Conservation (phyloP, 2,797 vertebrate genomes). For the Acanthornis magna region DNA sequence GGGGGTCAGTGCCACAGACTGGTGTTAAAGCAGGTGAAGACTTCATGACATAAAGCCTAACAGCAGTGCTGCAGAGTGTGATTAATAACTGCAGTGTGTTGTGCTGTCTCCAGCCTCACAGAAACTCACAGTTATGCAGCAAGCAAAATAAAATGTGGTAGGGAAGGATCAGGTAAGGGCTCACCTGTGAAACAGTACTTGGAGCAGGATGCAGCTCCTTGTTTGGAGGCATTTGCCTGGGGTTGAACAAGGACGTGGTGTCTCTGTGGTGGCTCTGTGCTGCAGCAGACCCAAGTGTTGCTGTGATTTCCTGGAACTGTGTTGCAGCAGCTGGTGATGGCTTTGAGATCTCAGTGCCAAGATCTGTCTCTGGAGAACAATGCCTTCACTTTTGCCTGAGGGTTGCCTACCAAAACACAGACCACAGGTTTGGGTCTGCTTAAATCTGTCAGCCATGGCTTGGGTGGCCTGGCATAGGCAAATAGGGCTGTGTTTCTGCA, state of each 20-base stretch:
- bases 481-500: background rate
- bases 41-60: background rate
- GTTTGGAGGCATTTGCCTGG: background rate
- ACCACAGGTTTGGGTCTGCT: background rate
- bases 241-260: accelerated
- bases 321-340: background rate
- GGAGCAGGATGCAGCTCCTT: background rate
- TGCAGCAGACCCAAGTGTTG: background rate
- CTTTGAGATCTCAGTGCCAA: background rate
- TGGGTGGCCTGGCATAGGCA: accelerated
- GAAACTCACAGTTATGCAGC: background rate
- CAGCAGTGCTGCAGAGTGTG: background rate
- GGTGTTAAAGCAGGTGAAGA: background rate
- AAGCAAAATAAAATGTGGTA: background rate
- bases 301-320: background rate
- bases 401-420: background rate
- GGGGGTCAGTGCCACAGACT: background rate
- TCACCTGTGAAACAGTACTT: background rate
- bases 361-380: background rate
- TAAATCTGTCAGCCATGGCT: background rate
- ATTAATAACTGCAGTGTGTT: background rate
- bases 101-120: background rate
- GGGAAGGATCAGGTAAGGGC: background rate
- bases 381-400: background rate
- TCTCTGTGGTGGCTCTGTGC: background rate